Percentiles rank a stretch among this genome's conserved stretches.
phyloP scores from a whole-genome alignment of 1,140 invertebrate species.

The Tetramorium alpestre region DNA sequence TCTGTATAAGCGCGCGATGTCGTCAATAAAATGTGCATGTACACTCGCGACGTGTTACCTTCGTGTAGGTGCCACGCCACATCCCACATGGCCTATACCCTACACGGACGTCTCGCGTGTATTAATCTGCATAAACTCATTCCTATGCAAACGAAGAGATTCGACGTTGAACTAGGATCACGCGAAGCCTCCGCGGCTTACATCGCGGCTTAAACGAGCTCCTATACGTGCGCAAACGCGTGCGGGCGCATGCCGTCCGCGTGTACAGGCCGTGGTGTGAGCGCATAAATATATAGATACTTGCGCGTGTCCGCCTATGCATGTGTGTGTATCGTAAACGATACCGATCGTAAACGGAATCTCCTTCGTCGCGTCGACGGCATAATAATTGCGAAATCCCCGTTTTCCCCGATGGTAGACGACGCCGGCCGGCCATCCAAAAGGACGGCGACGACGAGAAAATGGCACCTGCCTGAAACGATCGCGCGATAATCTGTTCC shows the following conservation, averaged over 20 bases:
- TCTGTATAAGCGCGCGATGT: conserved; percentile 52
- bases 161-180: conserved; percentile 80
- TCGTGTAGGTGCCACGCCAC: conserved; percentile 57
- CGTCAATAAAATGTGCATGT: conserved; percentile 71
- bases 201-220: conserved; percentile 63
- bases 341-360: conserved; percentile 79
- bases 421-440: conserved; percentile 4
- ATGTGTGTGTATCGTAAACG: conserved; percentile 67
- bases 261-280: background rate
- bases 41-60: conserved; percentile 16
- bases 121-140: conserved; percentile 86
- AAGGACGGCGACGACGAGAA: conserved; percentile 38
- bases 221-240: conserved; percentile 25
- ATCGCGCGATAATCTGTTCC: conserved; percentile 62
- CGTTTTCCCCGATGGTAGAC: conserved; percentile 20
- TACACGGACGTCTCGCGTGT: conserved; percentile 79
- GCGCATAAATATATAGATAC: conserved; percentile 44
- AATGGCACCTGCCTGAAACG: conserved; percentile 44
- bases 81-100: conserved; percentile 68
- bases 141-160: conserved; percentile 85
- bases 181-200: conserved; percentile 70
- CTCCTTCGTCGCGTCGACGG: conserved; percentile 76
- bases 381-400: conserved; percentile 74
- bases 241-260: conserved; percentile 7
- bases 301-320: background rate